Evolutionary conservation across 2,888 invertebrate species (phyloP).

Genomic region (Fragum whitleyi): DNA sequence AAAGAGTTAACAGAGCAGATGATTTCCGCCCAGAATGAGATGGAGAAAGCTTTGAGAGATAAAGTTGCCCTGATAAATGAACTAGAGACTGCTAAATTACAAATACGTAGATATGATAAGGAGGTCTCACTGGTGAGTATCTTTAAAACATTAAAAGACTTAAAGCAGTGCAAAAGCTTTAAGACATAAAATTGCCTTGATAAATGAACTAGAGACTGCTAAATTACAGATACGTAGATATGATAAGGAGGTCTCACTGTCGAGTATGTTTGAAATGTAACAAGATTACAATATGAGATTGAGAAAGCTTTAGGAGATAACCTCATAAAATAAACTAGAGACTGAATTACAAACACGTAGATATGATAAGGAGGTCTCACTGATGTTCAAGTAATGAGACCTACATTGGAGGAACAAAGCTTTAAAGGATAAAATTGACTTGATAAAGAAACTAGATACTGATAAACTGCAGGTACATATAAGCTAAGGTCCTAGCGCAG

Average conservation of each 20-base stretch:
- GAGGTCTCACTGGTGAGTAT: constrained; percentile 79
- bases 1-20: constrained; percentile 76
- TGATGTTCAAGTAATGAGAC: constrained; percentile 66
- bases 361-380: constrained; percentile 81
- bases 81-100: constrained; percentile 76
- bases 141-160: background rate
- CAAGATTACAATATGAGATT: constrained; percentile 44
- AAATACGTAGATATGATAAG: constrained; percentile 79
- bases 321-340: constrained; percentile 76
- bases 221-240: constrained; percentile 78
- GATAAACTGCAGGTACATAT: constrained; percentile 77
- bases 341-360: constrained; percentile 76
- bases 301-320: constrained; percentile 80
- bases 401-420: constrained; percentile 57
- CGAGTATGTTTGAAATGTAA: constrained; percentile 33
- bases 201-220: constrained; percentile 77
- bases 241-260: constrained; percentile 82
- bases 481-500: no score
- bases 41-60: constrained; percentile 80
- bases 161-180: constrained; percentile 63
- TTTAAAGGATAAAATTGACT: constrained; percentile 78
- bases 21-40: constrained; percentile 74
- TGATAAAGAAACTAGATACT: constrained; percentile 78
- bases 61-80: constrained; percentile 78
- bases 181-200: constrained; percentile 78